Evolutionary conservation across 2,888 invertebrate genomes (phyloP).

Genomic region (Tetranychus piercei): DNA sequence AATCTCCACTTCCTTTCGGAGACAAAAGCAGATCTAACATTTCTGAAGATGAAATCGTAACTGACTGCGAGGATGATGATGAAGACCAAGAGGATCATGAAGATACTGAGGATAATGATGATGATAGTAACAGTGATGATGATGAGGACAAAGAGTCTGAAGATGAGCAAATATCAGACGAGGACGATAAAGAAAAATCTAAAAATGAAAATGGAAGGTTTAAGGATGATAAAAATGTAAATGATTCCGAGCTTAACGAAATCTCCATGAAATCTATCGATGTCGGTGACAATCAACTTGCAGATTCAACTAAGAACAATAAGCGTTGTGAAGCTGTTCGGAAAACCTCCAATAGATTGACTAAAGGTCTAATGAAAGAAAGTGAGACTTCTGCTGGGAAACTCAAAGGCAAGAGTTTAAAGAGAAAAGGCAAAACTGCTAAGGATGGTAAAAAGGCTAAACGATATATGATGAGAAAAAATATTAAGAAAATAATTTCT

Average conservation of each 20-base stretch:
- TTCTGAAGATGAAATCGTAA: background rate
- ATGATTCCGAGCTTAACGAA: background rate
- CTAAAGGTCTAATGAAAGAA: background rate
- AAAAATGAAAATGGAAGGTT: background rate
- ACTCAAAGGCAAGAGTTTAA: slow-evolving; percentile 17
- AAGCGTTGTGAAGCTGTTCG: background rate
- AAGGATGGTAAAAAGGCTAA: slow-evolving; percentile 14
- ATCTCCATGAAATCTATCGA: slow-evolving; percentile 32
- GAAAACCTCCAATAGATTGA: background rate
- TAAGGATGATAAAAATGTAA: too few relatives aligned
- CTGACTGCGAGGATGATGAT: background rate
- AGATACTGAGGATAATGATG: background rate
- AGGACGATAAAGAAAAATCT: background rate
- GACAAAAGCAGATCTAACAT: background rate
- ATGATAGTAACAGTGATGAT: background rate
- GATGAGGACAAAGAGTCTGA: slow-evolving; percentile 22
- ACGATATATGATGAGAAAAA: slow-evolving; percentile 24
- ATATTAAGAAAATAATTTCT: slow-evolving; percentile 63
- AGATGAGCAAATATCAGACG: slow-evolving; percentile 27
- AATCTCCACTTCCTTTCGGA: background rate
- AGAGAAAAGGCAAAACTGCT: slow-evolving; percentile 22
- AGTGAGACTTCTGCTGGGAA: slow-evolving; percentile 17
- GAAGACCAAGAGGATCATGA: background rate
- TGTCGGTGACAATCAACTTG: slow-evolving; percentile 36
- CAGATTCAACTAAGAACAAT: background rate